Evolutionary conservation across 2,888 invertebrate genomes (phyloP).

Genomic region (Machimus rusticus): DNA sequence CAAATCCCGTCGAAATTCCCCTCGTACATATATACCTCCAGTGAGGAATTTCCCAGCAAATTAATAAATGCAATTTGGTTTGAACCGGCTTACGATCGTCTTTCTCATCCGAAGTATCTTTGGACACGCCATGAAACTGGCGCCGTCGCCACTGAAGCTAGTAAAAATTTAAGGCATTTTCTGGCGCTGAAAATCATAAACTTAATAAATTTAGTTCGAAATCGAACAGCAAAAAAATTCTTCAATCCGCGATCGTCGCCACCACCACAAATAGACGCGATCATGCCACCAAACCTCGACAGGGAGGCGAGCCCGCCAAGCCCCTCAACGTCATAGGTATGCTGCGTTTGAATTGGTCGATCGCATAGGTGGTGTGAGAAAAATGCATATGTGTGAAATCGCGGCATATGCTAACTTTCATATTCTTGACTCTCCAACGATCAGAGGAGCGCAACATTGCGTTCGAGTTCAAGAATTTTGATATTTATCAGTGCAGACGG

Average conservation of each 20-base stretch:
- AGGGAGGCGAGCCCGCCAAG: constrained; percentile 13
- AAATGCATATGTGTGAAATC: background rate
- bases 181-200: background rate
- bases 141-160: background rate
- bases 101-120: background rate
- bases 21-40: background rate
- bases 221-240: background rate
- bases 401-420: background rate
- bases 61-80: background rate
- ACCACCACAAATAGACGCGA: background rate
- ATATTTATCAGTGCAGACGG: background rate
- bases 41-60: background rate
- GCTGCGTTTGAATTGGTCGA: constrained; percentile 16
- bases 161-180: background rate
- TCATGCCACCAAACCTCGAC: background rate
- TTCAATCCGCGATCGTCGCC: background rate
- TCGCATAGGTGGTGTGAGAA: background rate
- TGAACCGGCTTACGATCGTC: background rate
- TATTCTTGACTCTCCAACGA: background rate
- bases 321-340: constrained; percentile 28
- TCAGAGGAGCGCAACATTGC: background rate
- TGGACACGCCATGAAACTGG: background rate
- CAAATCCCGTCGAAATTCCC: background rate
- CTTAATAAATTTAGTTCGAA: background rate
- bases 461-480: background rate